Conservation (phyloP, 1,140 invertebrate genomes). For the Lordiphosa mommai region DNA sequence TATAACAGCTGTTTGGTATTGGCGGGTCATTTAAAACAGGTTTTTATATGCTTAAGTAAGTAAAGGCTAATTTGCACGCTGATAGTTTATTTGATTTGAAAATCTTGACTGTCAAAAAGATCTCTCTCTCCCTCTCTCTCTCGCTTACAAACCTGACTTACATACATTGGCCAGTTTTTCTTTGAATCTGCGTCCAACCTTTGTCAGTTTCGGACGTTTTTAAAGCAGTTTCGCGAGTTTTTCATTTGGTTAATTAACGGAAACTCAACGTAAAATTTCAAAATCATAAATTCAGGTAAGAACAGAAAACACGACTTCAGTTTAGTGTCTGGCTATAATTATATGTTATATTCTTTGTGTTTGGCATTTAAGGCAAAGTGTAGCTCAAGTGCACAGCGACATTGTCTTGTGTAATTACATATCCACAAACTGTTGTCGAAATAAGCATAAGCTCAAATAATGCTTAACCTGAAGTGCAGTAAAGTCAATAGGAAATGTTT, state of each 20-base stretch:
- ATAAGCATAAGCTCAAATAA: constrained; percentile 31
- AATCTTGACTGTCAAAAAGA: no score
- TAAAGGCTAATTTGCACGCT: no score
- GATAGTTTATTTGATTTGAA: no score
- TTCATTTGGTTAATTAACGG: neutral
- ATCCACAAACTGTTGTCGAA: constrained; percentile 38
- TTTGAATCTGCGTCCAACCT: constrained; percentile 43
- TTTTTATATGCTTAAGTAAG: no score
- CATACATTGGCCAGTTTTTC: no score
- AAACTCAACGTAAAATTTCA: neutral
- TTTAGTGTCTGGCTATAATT: no score
- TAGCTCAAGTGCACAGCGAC: constrained; percentile 15
- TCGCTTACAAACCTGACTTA: no score
- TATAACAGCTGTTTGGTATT: no score
- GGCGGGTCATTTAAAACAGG: no score
- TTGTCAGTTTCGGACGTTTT: constrained; percentile 24
- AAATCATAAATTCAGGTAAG: no score
- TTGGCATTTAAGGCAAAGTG: neutral
- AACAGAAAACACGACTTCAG: constrained; percentile 14
- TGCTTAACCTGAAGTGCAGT: constrained; percentile 1
- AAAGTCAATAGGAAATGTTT: constrained; percentile 18
- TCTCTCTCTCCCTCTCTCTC: no score
- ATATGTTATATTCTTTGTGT: no score
- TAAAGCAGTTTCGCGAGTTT: constrained; percentile 21
- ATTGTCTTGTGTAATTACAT: constrained; percentile 65